Evolutionary conservation across 2,888 invertebrate genomes (phyloP), one percentile per base, ranked within the genome.

Genomic region (Conus canariensis): DNA sequence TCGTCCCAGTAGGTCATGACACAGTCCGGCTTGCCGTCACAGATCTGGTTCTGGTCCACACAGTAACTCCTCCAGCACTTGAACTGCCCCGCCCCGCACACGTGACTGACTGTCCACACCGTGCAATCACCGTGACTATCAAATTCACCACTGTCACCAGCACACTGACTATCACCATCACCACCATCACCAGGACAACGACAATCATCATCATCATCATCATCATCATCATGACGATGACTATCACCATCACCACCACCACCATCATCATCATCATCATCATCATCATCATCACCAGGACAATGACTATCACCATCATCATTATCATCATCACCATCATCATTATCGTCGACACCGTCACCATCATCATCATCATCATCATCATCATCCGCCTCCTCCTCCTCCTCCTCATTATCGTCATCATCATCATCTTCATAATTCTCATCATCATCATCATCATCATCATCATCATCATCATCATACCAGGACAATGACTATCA

Each of bases 21-120:
- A 91, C 97, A 97, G 93, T 97, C 97, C 4, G 96, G 93, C 14
- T 92, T 91, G 0, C 93, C 94, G 92, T 97, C 96, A 93, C 97
- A 97, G 45, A 95, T 93, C 25, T 96, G 94, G 0, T 93, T 92
- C 25, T 91, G 89, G 92, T 96, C 94, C n/a, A 97, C 95, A 91
- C 97, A 97, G 89, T 96, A 96, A 1, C 97, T 96, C 80, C 95
- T 94, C 5, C 95, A 94, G 92, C 97, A 97, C 93, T 97, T 97
- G 93, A 96, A 96, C 93, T 95, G 88, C 80, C 93, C 91, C 70
- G 89, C 25, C 90, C 88, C 91, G 91, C 97, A 97, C 45, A 91
- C 89, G 92, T 94, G 95, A 88, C 95, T 92, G 56, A 91, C 97
- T 97, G 93, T 14, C 25, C 8, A 6, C 82, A 86, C 19, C 82